Evolutionary conservation across 2,797 vertebrate species (phyloP).

Genomic region (Stomatorhinus walkeri): DNA sequence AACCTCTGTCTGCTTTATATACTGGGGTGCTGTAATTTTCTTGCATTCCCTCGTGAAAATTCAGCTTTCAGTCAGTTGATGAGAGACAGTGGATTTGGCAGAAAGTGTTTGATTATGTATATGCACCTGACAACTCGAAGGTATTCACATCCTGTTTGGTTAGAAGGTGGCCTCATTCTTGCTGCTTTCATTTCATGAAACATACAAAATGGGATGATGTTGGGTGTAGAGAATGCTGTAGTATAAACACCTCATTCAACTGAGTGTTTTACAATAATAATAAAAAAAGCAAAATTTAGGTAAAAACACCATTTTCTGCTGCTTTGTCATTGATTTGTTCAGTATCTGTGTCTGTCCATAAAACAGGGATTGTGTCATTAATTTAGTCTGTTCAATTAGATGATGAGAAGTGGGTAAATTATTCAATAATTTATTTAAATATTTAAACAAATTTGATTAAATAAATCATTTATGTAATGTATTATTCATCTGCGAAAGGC

Average conservation of each 20-base stretch:
- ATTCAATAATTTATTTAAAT: constrained; percentile 8
- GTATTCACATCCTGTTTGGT: background rate
- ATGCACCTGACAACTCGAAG: background rate
- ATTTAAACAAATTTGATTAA: background rate
- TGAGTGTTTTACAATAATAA: background rate
- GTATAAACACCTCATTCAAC: background rate
- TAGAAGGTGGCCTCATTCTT: background rate
- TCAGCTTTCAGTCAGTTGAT: background rate
- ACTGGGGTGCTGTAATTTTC: background rate
- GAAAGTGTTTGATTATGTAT: background rate
- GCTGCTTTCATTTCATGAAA: background rate
- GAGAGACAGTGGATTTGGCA: background rate
- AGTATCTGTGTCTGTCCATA: background rate
- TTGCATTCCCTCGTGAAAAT: background rate
- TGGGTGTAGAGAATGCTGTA: background rate
- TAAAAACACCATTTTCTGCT: background rate
- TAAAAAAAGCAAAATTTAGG: background rate
- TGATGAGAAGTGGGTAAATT: background rate
- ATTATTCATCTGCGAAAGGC: background rate
- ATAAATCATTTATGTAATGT: background rate
- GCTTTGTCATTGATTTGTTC: background rate
- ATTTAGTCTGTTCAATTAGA: background rate
- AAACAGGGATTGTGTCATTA: background rate
- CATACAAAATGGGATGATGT: background rate
- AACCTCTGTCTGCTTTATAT: background rate